Evolutionary conservation across 2,888 invertebrate genomes (phyloP), one percentile per base, ranked within the genome.

Genomic region (Idaea straminata): DNA sequence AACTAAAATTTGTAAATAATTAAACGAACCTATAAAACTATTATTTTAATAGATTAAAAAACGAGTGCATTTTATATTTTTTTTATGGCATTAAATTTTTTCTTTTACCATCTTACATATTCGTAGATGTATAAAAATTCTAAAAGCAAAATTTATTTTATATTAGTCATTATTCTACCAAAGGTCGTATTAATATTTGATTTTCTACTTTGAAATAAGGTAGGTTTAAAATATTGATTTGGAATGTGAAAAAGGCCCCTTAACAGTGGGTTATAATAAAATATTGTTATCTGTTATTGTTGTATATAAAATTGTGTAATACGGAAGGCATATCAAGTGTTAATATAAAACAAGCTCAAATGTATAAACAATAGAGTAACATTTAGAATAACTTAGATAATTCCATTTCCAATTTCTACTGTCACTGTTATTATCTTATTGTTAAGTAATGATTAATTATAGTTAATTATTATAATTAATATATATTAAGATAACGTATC

Each of bases 321-420:
- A 77, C 72, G 69, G 73, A 74, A 79, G 78, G 84, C 89, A 90
- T 89, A 91, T 91, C 89, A 88, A 77, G 78, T 82, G 78, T 82
- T 83, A 78, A 79, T 77, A 79, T 76, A 78, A 77, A 77, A 71
- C 74, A 85, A 79, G 89, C 87, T 87, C 87, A 86, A 86, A 79
- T 73, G 74, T 81, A 80, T 80, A 83, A 74, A 78, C 75, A 74
- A 73, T 75, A 59, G 70, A 73, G 78, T 75, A 75, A 70, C 75
- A 80, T 76, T 73, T 78, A 77, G 69, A 65, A 66, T 69, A 70
- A 65, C 16, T 15, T 59, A 59, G 60, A 16, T 59, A 59, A 59
- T 16, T 25, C 16, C 59, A 59, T 25, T 59, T 59, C 7, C 34
- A 59, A 59, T 59, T 59, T 59, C 59, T 25, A 34, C 59, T 64